Percentiles rank a stretch among this genome's conserved stretches.
Evolutionary conservation across 2,888 invertebrate genomes (phyloP).

Genomic region (Drosophila peninsularis): DNA sequence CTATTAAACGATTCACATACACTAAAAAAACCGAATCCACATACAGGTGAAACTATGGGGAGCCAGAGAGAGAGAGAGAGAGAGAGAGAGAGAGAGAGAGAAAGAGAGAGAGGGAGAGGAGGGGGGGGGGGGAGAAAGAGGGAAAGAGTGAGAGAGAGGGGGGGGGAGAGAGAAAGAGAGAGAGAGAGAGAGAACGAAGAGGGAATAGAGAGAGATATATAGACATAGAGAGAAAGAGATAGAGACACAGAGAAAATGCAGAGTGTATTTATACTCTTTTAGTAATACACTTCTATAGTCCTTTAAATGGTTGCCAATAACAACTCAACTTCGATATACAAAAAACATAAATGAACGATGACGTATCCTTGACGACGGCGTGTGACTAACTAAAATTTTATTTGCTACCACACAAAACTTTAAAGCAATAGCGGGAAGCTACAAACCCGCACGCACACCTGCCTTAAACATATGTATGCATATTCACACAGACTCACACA

Average conservation of each 20-base stretch:
- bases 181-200: conserved; percentile 1
- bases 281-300: conserved; percentile 10
- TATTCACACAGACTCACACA: conserved; percentile 16
- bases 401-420: conserved; percentile 83
- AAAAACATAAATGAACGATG: conserved; percentile 65
- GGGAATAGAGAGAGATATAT: not conserved
- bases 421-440: conserved; percentile 65
- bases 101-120: not conserved
- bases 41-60: conserved; percentile 2
- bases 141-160: not conserved
- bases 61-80: conserved; percentile 5
- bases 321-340: conserved; percentile 60
- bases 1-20: conserved; percentile 9
- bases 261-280: conserved; percentile 27
- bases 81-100: not conserved
- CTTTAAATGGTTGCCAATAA: conserved; percentile 51
- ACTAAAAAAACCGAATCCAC: not conserved
- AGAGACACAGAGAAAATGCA: not conserved
- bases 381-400: conserved; percentile 85
- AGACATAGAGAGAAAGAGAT: not conserved
- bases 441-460: conserved; percentile 51
- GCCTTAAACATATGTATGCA: conserved; percentile 25
- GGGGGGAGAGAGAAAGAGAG: not conserved
- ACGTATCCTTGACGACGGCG: conserved; percentile 85
- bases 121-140: not conserved